Evolutionary conservation across 2,888 invertebrate species (phyloP), one percentile per base, ranked within the genome.

Genomic region (Sphecodes monilicornis): DNA sequence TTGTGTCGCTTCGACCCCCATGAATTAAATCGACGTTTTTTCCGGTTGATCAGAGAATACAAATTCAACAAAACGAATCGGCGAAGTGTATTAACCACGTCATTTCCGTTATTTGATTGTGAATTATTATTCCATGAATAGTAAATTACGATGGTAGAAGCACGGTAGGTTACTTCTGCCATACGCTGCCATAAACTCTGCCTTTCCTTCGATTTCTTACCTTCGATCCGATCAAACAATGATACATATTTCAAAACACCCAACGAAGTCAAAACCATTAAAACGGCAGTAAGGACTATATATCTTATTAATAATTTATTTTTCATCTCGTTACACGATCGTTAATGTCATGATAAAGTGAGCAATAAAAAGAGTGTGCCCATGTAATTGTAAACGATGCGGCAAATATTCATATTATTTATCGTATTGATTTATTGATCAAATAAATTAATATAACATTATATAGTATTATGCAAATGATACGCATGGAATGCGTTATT

Each of bases 91-190:
- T 72, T 68, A 72, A 68, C 50, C 32, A 32, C 46, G 76, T 82
- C 83, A 83, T 76, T 83, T 83, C 82, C 82, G 82, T 72, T 60
- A 73, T 73, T 83, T 50, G 39, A 73, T 83, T 83, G 76, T 76
- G 76, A 82, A 83, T 82, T 64, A 69, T 36, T 26, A 60, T 82
- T 57, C 50, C 46, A 16, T 60, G 82, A 83, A 76, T 82, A 73
- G 36, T 32, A 72, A 71, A 66, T 64, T 46, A 29, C 26, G 18
- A 11, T 18, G 22, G 26, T 72, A 32, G 8, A 29, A 82, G 64
- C 54, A 75, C 46, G 75, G 60, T 43, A 11, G 71, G n/a, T 68
- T 71, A 13, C 13, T 50, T 29, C 46, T 41, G 3, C 29, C 8
- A 36, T 32, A 18, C 3, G 2, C 36, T 41, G 39, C 11, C 1